A percentile compares a stretch with the other conserved stretches of the same genome.
Evolutionary conservation across 2,113 vertebrate species (phyloP).

Genomic region (Albula goreensis): DNA sequence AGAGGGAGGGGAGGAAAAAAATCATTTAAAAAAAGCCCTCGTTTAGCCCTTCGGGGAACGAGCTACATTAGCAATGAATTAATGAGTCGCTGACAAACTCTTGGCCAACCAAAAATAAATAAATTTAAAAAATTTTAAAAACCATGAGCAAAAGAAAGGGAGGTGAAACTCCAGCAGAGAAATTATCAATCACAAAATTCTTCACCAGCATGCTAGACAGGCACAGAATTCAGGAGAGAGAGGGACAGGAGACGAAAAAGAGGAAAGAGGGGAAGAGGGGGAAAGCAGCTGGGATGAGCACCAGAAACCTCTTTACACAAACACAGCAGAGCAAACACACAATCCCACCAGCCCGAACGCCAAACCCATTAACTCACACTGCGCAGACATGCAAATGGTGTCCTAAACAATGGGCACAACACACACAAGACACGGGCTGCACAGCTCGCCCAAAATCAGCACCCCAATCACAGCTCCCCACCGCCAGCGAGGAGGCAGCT

Average conservation of each 20-base stretch:
- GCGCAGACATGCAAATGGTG: neutral
- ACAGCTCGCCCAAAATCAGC: neutral
- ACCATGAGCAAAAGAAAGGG: slow-evolving; percentile 44
- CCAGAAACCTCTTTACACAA: neutral
- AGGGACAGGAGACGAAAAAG: neutral
- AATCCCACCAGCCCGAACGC: neutral
- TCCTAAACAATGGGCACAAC: no score
- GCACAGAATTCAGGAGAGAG: neutral
- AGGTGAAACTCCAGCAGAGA: neutral
- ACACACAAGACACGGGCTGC: neutral
- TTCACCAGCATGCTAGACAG: neutral
- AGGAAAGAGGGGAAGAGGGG: slow-evolving; percentile 30
- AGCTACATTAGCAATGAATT: slow-evolving; percentile 54
- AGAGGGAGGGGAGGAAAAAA: no score
- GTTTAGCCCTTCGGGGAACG: slow-evolving; percentile 42
- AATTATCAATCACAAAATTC: neutral
- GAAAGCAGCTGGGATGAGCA: neutral
- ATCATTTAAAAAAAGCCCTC: no score
- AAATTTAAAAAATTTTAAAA: no score
- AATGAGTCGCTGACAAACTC: slow-evolving; percentile 65
- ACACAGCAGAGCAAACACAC: neutral
- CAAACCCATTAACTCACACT: neutral
- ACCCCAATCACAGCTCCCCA: neutral
- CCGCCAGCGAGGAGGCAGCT: neutral
- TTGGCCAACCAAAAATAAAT: slow-evolving; percentile 17